Percentiles rank a stretch among this genome's conserved stretches.
Conservation (phyloP, 2,888 invertebrate species). For the Acanthosepion pharaonis region DNA sequence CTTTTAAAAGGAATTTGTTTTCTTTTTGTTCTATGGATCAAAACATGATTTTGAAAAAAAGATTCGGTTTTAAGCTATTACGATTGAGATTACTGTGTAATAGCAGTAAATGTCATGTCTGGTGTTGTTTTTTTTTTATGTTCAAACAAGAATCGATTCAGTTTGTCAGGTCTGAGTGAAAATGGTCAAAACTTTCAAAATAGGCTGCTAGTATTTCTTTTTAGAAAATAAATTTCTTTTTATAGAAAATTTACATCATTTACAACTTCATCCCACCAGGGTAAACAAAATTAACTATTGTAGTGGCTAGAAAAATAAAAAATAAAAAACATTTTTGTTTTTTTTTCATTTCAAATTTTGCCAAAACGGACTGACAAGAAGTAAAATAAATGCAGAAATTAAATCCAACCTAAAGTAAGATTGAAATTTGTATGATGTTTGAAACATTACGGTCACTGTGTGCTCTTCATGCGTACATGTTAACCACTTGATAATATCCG, state of each 20-base stretch:
- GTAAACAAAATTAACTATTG: neutral
- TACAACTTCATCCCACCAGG: neutral
- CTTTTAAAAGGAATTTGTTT: neutral
- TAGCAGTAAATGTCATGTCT: neutral
- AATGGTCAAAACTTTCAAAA: neutral
- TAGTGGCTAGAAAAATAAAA: neutral
- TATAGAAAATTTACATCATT: slow-evolving; percentile 21
- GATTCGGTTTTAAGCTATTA: neutral
- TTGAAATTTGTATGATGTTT: neutral
- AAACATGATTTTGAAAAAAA: neutral
- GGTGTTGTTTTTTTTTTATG: neutral
- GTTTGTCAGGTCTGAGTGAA: neutral
- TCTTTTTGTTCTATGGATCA: slow-evolving; percentile 10
- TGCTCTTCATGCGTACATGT: neutral
- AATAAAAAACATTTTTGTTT: neutral
- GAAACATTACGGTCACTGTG: neutral
- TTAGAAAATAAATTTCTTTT: neutral
- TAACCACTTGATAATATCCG: neutral
- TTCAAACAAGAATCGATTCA: neutral
- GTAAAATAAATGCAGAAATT: neutral
- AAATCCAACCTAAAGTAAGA: neutral
- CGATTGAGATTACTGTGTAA: neutral
- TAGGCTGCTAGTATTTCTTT: neutral
- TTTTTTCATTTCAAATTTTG: neutral
- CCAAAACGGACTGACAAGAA: neutral